Evolutionary conservation across 2,113 vertebrate species (phyloP).

Genomic region (Peromyscus polionotus): DNA sequence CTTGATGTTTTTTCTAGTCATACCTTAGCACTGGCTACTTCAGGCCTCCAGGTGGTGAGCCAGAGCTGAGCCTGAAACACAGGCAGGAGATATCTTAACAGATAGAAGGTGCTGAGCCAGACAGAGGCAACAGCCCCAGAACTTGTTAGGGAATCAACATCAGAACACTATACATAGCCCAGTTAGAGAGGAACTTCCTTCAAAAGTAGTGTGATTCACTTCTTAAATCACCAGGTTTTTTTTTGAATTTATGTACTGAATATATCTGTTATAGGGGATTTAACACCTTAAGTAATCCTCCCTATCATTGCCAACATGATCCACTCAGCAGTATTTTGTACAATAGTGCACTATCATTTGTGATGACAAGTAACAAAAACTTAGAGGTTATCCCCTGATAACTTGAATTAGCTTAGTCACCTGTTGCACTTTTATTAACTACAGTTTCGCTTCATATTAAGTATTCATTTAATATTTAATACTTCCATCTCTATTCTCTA

Average conservation of each 20-base stretch:
- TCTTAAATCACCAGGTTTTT: background rate
- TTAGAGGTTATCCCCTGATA: background rate
- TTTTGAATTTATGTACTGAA: background rate
- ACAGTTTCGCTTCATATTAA: background rate
- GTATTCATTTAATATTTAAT: background rate
- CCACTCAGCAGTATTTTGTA: background rate
- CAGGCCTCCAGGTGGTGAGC: conserved; percentile 72
- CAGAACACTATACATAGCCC: background rate
- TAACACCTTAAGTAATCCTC: background rate
- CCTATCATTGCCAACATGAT: background rate
- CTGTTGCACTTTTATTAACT: background rate
- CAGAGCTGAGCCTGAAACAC: conserved; percentile 54
- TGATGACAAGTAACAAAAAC: background rate
- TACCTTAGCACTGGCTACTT: conserved; percentile 36
- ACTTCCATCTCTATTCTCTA: background rate
- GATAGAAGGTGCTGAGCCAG: background rate
- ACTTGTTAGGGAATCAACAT: background rate
- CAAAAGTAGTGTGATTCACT: background rate
- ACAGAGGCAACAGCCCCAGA: background rate
- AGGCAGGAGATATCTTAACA: background rate
- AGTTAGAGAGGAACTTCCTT: background rate
- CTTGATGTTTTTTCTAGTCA: background rate
- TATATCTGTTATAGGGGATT: background rate
- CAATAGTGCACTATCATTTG: background rate
- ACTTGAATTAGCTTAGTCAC: background rate